Evolutionary conservation across 2,888 invertebrate genomes (phyloP).

Genomic region (Rhamnusium bicolor): DNA sequence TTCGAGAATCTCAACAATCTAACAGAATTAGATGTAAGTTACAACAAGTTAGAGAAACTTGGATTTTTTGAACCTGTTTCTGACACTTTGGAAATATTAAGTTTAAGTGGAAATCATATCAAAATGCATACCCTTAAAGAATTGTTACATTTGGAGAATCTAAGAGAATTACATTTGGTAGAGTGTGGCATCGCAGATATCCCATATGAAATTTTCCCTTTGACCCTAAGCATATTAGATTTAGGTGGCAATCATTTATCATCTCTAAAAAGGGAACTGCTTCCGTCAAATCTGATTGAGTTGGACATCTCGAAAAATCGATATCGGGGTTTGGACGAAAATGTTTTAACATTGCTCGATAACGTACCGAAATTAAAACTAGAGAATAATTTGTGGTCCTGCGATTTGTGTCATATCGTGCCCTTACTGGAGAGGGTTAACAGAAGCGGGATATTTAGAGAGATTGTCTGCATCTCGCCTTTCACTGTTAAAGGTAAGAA

Average conservation of each 20-base stretch:
- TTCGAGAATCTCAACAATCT: slow-evolving; percentile 81
- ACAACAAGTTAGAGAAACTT: slow-evolving; percentile 74
- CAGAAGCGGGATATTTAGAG: slow-evolving; percentile 72
- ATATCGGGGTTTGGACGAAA: slow-evolving; percentile 76
- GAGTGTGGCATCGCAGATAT: slow-evolving; percentile 76
- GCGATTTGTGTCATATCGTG: slow-evolving; percentile 79
- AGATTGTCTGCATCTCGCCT: slow-evolving; percentile 76
- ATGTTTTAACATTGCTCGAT: slow-evolving; percentile 68
- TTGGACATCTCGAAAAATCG: slow-evolving; percentile 84
- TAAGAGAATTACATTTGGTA: slow-evolving; percentile 75
- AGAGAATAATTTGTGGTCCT: slow-evolving; percentile 79
- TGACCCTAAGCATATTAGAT: slow-evolving; percentile 76
- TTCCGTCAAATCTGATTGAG: slow-evolving; percentile 75
- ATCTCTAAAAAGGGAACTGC: slow-evolving; percentile 72
- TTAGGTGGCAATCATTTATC: slow-evolving; percentile 81
- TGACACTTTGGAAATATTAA: slow-evolving; percentile 76
- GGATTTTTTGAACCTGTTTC: slow-evolving; percentile 69
- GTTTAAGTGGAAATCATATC: slow-evolving; percentile 81
- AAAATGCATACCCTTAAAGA: slow-evolving; percentile 73
- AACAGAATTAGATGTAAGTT: slow-evolving; percentile 81
- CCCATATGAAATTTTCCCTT: slow-evolving; percentile 74
- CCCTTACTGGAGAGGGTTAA: slow-evolving; percentile 76
- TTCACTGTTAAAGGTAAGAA: slow-evolving; percentile 73
- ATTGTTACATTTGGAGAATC: slow-evolving; percentile 73
- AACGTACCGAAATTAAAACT: slow-evolving; percentile 68